Percentiles rank a stretch among this genome's conserved stretches.
Evolutionary conservation across 1,140 invertebrate genomes (phyloP).

Genomic region (Halesus radiatus): DNA sequence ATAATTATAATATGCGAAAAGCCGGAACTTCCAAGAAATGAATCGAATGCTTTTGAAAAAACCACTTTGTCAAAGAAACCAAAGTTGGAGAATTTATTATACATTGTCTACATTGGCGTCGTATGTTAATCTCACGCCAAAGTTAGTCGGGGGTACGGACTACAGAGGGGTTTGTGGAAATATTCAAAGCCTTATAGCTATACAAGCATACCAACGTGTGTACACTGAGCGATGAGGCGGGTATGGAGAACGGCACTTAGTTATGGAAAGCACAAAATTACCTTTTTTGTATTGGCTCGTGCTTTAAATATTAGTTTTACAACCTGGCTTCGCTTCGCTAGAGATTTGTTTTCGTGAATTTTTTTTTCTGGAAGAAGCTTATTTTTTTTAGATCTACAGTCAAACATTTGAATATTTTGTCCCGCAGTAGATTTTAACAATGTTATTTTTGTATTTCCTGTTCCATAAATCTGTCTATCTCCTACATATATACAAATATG

Average conservation of each 20-base stretch:
- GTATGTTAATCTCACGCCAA: constrained; percentile 11
- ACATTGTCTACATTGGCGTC: background rate
- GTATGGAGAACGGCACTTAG: background rate
- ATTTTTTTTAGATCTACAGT: no score
- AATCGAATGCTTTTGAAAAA: background rate
- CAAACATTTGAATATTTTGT: no score
- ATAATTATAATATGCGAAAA: background rate
- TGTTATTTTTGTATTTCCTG: no score
- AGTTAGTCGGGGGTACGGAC: background rate
- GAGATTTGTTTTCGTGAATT: no score
- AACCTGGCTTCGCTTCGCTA: no score
- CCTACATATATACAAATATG: no score
- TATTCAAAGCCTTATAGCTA: constrained; percentile 26
- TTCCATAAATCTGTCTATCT: no score
- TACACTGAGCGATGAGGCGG: background rate
- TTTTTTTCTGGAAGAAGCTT: no score
- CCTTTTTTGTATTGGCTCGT: no score
- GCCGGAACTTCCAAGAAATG: background rate
- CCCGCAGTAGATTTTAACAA: no score
- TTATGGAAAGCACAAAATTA: background rate
- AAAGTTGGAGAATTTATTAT: constrained; percentile 13
- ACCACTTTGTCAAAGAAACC: constrained; percentile 11
- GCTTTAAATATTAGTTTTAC: no score
- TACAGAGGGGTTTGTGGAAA: background rate
- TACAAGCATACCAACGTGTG: background rate